Evolutionary conservation across 2,888 invertebrate species (phyloP), one percentile per base, ranked within the genome.

Genomic region (Synanthedon vespiformis): DNA sequence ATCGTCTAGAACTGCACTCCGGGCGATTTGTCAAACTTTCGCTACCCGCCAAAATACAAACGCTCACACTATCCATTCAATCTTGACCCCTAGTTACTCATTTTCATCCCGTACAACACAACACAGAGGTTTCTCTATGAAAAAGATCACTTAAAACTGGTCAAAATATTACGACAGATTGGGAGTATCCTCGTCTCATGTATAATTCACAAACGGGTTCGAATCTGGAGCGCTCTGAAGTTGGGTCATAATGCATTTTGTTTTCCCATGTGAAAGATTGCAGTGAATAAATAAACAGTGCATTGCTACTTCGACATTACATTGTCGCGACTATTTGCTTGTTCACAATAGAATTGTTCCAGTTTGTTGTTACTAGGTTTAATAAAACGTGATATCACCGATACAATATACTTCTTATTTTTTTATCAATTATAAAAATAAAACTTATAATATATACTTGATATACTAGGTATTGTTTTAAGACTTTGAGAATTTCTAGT

Each of bases 21-120:
- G 56, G 73, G 74, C 72, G 72, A 75, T 79, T 80, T 79, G 76
- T 79, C 80, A 80, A 80, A 80, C 77, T 80, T 79, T 74, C 69
- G 61, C 71, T 66, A 60, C 63, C 59, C 69, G 67, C 72, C 70
- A 74, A 79, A 78, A 77, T 74, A 77, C 70, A 69, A 71, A 64
- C 68, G 62, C 55, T 56, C 51, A 53, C 12, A 49, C 55, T 44
- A 53, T 61, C 77, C 75, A 74, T 41, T 52, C 3, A 54, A 60
- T 51, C n/a, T 13, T 55, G 68, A 69, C 52, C 70, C 54, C 41
- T 58, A 53, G 34, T 14, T 18, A 5, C 16, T 44, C 51, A 41
- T 49, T 48, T 16, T 14, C n/a, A 13, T 11, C 11, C 18, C 18
- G 27, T 40, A 40, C 18, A 14, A 22, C 8, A 22, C 4, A n/a